These are phyloP conservation scores for Rutpela maculata DNA, from an alignment of 2,888 invertebrate species.

Conservation along the genomic window DNA sequence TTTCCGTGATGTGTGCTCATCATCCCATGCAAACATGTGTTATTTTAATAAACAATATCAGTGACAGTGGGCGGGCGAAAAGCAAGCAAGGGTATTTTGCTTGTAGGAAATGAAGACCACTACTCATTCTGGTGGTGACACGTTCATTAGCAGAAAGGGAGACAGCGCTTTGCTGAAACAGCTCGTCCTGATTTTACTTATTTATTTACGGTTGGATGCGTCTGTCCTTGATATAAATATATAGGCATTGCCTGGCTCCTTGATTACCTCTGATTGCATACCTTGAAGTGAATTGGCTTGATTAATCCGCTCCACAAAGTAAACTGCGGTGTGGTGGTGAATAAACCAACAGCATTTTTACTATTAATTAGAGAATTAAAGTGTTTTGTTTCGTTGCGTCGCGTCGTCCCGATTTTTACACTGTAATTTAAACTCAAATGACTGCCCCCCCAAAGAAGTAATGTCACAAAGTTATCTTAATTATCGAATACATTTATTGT, in stretches of 20 bases:
- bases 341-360: no score
- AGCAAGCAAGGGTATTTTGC: constrained; percentile 49
- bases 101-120: constrained; percentile 67
- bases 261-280: constrained; percentile 12
- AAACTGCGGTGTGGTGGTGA: neutral
- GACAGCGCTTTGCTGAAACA: constrained; percentile 49
- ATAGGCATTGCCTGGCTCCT: constrained; percentile 43
- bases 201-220: constrained; percentile 61
- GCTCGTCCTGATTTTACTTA: constrained; percentile 61
- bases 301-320: neutral
- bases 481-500: no score
- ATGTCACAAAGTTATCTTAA: no score
- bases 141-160: constrained; percentile 64
- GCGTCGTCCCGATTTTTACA: no score
- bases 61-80: constrained; percentile 47
- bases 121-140: constrained; percentile 68
- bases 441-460: no score
- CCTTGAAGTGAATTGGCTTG: constrained; percentile 5
- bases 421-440: no score
- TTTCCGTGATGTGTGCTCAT: constrained; percentile 18
- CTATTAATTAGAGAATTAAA: no score
- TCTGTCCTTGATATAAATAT: constrained; percentile 61
- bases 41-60: constrained; percentile 54
- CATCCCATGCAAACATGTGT: constrained; percentile 26
- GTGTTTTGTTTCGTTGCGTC: no score